phyloP scores from a whole-genome alignment of 2,113 vertebrate genomes.

The Gambusia affinis region DNA sequence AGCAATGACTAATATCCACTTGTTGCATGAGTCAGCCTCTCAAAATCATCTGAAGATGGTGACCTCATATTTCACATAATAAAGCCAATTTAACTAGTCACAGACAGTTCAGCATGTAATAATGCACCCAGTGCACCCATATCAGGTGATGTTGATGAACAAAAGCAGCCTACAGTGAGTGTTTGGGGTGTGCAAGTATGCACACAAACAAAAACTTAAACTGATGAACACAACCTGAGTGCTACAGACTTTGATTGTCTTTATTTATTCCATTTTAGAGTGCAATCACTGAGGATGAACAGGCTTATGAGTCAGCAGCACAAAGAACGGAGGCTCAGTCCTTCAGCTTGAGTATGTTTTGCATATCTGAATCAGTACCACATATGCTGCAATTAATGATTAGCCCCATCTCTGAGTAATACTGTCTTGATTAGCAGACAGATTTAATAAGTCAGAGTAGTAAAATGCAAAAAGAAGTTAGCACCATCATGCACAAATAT shows the following conservation, averaged over 20 bases:
- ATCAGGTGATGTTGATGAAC: conserved; percentile 3
- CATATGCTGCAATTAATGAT: neutral
- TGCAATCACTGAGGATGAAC: conserved; percentile 9
- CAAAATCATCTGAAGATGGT: conserved; percentile 40
- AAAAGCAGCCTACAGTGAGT: conserved; percentile 7
- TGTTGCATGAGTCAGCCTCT: conserved; percentile 54
- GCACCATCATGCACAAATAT: neutral
- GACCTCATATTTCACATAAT: conserved; percentile 30
- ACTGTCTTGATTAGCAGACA: neutral
- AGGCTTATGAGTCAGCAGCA: conserved; percentile 26
- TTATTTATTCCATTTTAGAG: conserved; percentile 29
- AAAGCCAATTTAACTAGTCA: conserved; percentile 30
- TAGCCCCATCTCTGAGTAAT: neutral
- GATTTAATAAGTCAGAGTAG: neutral
- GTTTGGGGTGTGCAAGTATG: conserved; percentile 2
- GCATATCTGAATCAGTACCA: conserved; percentile 1
- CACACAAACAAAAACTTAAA: neutral
- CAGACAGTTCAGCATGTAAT: conserved; percentile 20
- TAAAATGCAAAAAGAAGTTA: neutral
- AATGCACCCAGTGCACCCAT: conserved; percentile 2
- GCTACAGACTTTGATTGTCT: conserved; percentile 16
- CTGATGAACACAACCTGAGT: neutral
- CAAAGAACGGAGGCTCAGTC: conserved; percentile 12
- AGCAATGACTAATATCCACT: conserved; percentile 47
- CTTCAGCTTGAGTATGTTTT: conserved; percentile 1